phyloP scores from a whole-genome alignment of 2,113 vertebrate species.

The Saguinus midas region DNA sequence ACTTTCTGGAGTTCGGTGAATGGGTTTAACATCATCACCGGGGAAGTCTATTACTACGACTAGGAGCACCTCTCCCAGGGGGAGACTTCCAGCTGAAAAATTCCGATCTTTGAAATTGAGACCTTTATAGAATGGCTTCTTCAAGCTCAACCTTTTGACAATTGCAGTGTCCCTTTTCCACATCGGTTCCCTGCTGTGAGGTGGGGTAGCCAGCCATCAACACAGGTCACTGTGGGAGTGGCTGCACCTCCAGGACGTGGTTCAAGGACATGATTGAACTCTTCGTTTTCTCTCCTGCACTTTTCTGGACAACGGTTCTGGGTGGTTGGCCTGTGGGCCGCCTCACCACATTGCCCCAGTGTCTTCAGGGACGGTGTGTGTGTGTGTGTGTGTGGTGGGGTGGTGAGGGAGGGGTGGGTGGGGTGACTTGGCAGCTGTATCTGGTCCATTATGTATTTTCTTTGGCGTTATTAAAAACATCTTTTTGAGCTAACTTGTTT shows the following conservation, averaged over 20 bases:
- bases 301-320: not conserved
- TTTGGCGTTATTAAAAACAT: not conserved
- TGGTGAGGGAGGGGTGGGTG: not conserved
- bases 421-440: not conserved
- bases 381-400: not conserved
- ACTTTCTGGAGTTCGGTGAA: not conserved
- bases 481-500: not conserved
- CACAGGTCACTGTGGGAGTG: not conserved
- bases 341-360: not conserved
- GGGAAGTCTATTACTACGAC: not conserved
- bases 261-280: not conserved
- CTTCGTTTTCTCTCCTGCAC: not conserved
- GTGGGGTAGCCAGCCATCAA: too few relatives aligned
- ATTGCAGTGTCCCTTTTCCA: not conserved
- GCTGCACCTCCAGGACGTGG: not conserved
- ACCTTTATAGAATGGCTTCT: not conserved
- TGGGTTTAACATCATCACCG: not conserved
- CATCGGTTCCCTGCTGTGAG: not conserved
- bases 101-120: not conserved
- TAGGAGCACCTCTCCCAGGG: not conserved
- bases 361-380: not conserved
- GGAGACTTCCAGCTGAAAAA: not conserved
- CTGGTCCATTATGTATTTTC: not conserved
- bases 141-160: not conserved
- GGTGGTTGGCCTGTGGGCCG: not conserved